Evolutionary conservation across 2,113 vertebrate genomes (phyloP), one percentile per base, ranked within the genome.

Genomic region (Neoarius graeffei): DNA sequence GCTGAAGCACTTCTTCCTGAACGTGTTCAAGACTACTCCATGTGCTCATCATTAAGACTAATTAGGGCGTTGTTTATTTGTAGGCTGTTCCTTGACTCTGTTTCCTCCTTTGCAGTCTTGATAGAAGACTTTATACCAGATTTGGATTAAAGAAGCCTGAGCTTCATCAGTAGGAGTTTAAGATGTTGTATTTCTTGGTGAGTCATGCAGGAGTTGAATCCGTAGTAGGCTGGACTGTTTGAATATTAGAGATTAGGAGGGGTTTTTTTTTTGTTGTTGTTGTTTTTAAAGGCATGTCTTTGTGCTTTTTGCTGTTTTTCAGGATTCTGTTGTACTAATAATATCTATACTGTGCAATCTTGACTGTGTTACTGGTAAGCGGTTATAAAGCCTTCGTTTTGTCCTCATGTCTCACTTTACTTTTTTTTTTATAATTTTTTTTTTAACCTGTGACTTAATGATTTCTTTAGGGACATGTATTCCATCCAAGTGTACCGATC

Each of bases 401-500:
- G n/a, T 30, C 27, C 14, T 27, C 3, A 30, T 81, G n/a, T 19
- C 42, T 77, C 25, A 13, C 7, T 27, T 27, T 48, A 14, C 6
- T 3, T 25, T 20, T 5, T 4, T 23, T 8, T 20, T 7, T 9
- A 14, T n/a, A 10, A 6, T 30, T 2, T 19, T 8, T 7, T 19
- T 59, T 52, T 27, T 57, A 20, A 67, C 20, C 27, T 62, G 15
- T 3, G 30, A 5, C 23, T 52, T 60, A 9, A 30, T 77, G n/a
- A 42, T 35, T 83, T 14, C 17, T 86, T 71, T 60, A 95, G 95
- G 94, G n/a, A 4, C 42, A 60, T 96, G 95, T 90, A 90, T 92
- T 0, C 85, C 94, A 64, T 83, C 91, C 13, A 71, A 88, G 1
- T 95, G 95, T 69, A 90, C 81, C 0, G 84, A 95, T 86, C 25